Base-by-base conservation (phyloP, 2,113 vertebrate genomes). In the Takifugu bimaculatus region DNA sequence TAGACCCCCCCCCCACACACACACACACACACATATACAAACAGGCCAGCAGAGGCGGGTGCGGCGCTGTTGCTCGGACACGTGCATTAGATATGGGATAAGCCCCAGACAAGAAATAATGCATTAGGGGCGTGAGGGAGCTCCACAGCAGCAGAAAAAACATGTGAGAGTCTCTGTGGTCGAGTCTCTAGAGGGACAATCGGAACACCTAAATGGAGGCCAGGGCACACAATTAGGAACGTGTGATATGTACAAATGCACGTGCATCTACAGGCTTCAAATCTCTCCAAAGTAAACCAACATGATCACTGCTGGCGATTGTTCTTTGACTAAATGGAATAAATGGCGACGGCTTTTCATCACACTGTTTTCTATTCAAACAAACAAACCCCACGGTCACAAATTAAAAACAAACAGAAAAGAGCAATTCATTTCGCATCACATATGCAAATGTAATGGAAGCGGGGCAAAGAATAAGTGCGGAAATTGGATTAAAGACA, bases 361-460 rank as follows among this genome's bases (percentile, higher is more conserved):
- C 72, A 77, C 83, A 82, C 83, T 79, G 78, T 85, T 81, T 87
- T 80, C 67, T 65, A 78, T 65, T 81, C 81, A 85, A 82, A 80
- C 72, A 84, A 84, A 85, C 45, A 76, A 80, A 58, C 75, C 78
- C 72, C 74, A 77, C 66, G 81, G 82, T 86, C 81, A 73, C 74
- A 85, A 77, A 88, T 86, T 86, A 85, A 75, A 82, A 81, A 85
- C 63, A 78, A n/a, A 80, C 20, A 84, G 79, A 78, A 63, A 57
- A 82, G 79, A 85, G 78, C 81, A 81, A 84, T 88, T 86, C 80
- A 79, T 85, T 86, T 81, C 77, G 73, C 78, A 83, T 81, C 77
- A 80, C 64, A 70, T 79, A 25, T 74, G 60, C 72, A 65, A 80
- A 75, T 82, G 84, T 88, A 82, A 49, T 39, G 25, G 26, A 4